Evolutionary conservation across 2,113 vertebrate species (phyloP).

Genomic region (Dicaeum eximium): DNA sequence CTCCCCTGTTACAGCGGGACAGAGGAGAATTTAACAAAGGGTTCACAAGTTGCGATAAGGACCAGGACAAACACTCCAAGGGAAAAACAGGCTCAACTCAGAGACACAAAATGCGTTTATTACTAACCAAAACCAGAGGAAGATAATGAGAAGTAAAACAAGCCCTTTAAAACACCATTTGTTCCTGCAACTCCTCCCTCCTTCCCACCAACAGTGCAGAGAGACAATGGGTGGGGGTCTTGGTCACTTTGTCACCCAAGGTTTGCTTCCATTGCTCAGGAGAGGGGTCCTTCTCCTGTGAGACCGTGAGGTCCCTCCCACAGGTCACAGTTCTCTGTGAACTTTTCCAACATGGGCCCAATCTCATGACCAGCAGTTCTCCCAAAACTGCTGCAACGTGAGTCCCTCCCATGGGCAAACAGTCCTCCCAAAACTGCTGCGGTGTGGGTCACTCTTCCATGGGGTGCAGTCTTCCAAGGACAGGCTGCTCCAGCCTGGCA

Average conservation of each 20-base stretch:
- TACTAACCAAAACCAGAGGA: not conserved
- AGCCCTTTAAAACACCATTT: not conserved
- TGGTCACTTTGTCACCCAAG: not conserved
- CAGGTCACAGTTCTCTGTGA: not conserved
- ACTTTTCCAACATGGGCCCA: not conserved
- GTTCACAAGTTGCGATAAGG: not conserved
- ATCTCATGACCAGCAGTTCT: not conserved
- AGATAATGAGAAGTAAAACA: not conserved
- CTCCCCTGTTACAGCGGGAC: not conserved
- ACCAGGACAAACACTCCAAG: not conserved
- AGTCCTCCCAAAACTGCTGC: not conserved
- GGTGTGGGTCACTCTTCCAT: accelerated
- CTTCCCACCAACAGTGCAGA: accelerated
- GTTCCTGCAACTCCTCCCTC: not conserved
- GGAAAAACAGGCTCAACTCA: not conserved
- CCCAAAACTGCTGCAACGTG: not conserved
- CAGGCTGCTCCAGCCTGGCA: not conserved
- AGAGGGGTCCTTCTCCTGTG: not conserved
- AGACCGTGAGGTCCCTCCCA: not conserved
- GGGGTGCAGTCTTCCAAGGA: not conserved
- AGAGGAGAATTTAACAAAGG: not conserved
- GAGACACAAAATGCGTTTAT: not conserved
- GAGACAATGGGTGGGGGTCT: not conserved
- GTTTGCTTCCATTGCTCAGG: not conserved
- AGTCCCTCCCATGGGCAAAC: not conserved